phyloP scores from a whole-genome alignment of 2,797 vertebrate species.

The Peromyscus melanophrys region DNA sequence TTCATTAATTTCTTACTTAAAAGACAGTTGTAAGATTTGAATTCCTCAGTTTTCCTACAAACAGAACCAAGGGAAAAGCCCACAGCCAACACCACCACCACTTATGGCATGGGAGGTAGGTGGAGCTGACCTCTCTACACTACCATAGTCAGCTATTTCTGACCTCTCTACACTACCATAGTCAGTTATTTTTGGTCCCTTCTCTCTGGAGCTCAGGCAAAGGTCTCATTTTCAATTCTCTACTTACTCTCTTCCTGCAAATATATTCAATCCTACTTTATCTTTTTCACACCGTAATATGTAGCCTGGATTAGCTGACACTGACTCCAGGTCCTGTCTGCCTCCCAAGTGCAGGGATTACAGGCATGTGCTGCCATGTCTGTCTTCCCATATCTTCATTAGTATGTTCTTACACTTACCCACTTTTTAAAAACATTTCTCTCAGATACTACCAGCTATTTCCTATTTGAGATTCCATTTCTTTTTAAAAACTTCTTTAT shows the following conservation, averaged over 20 bases:
- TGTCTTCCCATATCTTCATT: neutral
- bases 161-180: neutral
- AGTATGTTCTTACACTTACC: neutral
- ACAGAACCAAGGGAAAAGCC: neutral
- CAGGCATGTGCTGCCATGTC: neutral
- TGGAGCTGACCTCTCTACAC: neutral
- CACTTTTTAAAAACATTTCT: neutral
- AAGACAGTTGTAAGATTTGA: neutral
- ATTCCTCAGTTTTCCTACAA: neutral
- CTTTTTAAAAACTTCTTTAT: neutral
- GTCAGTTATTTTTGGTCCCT: neutral
- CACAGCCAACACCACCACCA: neutral
- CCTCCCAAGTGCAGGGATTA: neutral
- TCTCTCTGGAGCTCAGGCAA: neutral
- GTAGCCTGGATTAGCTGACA: neutral
- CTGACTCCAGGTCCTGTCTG: neutral
- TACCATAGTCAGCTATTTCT: neutral
- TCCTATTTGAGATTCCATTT: conserved; percentile 37
- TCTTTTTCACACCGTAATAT: neutral
- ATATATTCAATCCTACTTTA: neutral
- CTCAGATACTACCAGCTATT: neutral
- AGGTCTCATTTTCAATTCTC: neutral
- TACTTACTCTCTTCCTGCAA: conserved; percentile 28
- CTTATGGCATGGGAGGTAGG: neutral
- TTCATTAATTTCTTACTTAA: conserved; percentile 38